Percentiles rank a stretch among this genome's conserved stretches.
phyloP scores from a whole-genome alignment of 2,888 invertebrate species.

The Acheta domesticus region DNA sequence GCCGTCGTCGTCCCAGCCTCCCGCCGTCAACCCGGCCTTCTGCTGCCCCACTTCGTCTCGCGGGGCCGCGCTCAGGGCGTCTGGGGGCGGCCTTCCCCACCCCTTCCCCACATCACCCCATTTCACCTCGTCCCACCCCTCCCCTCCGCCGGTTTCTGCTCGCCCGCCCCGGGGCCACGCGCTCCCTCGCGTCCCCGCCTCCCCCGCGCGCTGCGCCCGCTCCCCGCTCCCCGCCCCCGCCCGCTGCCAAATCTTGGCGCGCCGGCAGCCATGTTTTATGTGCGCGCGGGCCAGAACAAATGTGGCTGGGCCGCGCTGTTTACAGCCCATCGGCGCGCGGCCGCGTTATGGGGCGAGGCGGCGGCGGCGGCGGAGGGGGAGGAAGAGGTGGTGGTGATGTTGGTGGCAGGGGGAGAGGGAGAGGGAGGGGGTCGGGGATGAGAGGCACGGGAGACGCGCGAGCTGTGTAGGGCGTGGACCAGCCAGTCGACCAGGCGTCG shows the following conservation, averaged over 20 bases:
- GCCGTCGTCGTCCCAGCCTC: no score
- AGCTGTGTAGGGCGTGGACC: background rate
- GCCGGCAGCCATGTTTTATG: conserved; percentile 8
- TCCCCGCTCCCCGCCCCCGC: background rate
- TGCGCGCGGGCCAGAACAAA: conserved; percentile 7
- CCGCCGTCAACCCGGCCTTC: no score
- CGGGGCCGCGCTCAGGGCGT: no score
- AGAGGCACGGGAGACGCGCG: background rate
- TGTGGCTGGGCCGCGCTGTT: background rate
- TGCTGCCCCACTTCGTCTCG: no score
- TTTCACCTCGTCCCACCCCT: background rate
- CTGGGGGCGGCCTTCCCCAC: background rate
- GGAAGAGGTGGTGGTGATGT: background rate
- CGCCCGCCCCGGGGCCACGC: background rate
- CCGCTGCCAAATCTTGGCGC: background rate
- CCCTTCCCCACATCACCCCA: background rate
- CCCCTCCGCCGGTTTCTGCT: background rate
- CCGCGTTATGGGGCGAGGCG: conserved; percentile 1
- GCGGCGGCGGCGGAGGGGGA: background rate
- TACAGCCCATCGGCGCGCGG: conserved; percentile 7
- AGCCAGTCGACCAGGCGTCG: background rate
- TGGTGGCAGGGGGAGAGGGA: background rate
- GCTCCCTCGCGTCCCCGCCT: background rate
- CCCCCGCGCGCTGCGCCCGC: background rate
- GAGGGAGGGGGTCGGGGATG: background rate